Conservation (phyloP, 2,888 invertebrate genomes). For the Thymelicus lineola region DNA sequence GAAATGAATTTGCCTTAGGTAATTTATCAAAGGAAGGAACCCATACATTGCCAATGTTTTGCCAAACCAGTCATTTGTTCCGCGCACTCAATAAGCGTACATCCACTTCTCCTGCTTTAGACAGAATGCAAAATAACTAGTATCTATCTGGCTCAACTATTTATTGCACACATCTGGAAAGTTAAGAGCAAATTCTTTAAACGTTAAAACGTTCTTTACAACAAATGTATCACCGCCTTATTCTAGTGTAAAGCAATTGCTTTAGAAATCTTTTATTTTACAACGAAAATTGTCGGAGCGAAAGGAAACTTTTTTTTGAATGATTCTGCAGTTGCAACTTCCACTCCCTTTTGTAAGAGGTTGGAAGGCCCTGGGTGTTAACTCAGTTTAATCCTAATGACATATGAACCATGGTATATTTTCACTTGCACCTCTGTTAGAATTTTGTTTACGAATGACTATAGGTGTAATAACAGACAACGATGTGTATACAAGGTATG, state of each 20-base stretch:
- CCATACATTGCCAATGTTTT: constrained; percentile 32
- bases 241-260: background rate
- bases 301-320: no score
- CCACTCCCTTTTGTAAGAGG: no score
- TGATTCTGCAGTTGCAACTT: no score
- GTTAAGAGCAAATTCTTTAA: background rate
- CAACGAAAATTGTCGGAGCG: no score
- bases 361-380: no score
- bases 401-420: no score
- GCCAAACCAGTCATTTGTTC: constrained; percentile 32
- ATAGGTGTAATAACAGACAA: no score
- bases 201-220: background rate
- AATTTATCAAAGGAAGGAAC: constrained; percentile 18
- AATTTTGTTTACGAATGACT: no score
- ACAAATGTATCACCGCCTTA: constrained; percentile 1
- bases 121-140: constrained; percentile 26
- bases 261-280: background rate
- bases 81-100: constrained; percentile 10
- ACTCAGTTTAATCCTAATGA: no score
- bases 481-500: no score
- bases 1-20: constrained; percentile 16
- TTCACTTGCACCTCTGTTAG: no score
- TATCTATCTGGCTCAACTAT: constrained; percentile 16
- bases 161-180: constrained; percentile 13
- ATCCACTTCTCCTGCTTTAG: constrained; percentile 7